Conservation (phyloP, 2,888 invertebrate species). For the Octodonta nipae region DNA sequence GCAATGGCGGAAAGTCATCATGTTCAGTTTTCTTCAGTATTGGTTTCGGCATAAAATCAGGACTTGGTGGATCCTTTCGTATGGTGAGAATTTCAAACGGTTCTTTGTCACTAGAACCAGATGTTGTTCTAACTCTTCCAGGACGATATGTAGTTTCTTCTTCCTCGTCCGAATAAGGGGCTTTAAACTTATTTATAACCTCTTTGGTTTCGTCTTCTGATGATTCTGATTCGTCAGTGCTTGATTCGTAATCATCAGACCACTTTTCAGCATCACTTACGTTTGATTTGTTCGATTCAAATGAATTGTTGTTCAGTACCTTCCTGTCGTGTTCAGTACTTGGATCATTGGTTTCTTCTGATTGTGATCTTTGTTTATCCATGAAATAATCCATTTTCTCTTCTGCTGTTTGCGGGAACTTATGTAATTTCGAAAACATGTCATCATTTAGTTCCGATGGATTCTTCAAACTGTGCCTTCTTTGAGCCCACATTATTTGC, state of each 20-base stretch:
- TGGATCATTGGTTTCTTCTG: conserved; percentile 31
- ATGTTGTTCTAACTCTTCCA: conserved; percentile 34
- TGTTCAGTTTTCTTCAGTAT: conserved; percentile 47
- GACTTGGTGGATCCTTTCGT: conserved; percentile 51
- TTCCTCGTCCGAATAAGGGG: conserved; percentile 13
- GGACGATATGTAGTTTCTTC: conserved; percentile 60
- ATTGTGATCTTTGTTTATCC: conserved; percentile 26
- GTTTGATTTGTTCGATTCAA: not conserved
- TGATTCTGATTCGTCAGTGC: conserved; percentile 24
- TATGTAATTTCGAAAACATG: conserved; percentile 21
- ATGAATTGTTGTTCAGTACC: conserved; percentile 20
- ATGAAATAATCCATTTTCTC: conserved; percentile 23
- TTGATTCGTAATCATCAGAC: conserved; percentile 34
- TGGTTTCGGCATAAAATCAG: conserved; percentile 64
- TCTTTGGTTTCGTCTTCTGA: conserved; percentile 24
- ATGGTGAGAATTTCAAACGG: conserved; percentile 47
- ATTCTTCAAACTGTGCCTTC: conserved; percentile 28
- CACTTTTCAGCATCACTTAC: conserved; percentile 34
- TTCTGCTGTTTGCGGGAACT: conserved; percentile 17
- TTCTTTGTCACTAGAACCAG: conserved; percentile 25
- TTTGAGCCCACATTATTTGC: conserved; percentile 28
- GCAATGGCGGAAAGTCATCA: conserved; percentile 15
- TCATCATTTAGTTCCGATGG: conserved; percentile 23
- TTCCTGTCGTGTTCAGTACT: conserved; percentile 27
- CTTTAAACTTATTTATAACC: conserved; percentile 11